phyloP scores from a whole-genome alignment of 2,888 invertebrate species.

The Mesopsocus fuscifrons region DNA sequence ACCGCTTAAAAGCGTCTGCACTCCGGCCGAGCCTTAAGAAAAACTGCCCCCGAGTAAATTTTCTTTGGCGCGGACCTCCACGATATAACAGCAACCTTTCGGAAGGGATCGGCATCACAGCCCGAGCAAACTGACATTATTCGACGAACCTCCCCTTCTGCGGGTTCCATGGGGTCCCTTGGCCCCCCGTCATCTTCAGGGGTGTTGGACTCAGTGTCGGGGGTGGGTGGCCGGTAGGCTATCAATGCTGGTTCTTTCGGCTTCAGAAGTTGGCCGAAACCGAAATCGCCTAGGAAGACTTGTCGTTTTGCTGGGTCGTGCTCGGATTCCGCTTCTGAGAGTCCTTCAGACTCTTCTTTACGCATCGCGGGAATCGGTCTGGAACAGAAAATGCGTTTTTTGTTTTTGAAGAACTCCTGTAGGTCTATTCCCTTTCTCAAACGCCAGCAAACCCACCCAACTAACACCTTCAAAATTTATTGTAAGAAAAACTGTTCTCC shows the following conservation, averaged over 20 bases:
- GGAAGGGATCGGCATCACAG: slow-evolving; percentile 59
- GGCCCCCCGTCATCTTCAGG: slow-evolving; percentile 8
- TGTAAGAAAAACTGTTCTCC: no score
- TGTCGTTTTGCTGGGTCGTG: not conserved
- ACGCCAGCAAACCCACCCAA: no score
- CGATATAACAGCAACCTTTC: slow-evolving; percentile 54
- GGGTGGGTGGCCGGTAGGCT: not conserved
- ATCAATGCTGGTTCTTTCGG: not conserved
- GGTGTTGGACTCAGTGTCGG: not conserved
- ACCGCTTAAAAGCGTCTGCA: slow-evolving; percentile 39
- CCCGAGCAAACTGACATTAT: slow-evolving; percentile 61
- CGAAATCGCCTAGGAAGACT: not conserved
- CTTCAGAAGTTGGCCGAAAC: not conserved
- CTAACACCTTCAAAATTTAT: no score
- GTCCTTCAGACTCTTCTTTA: not conserved
- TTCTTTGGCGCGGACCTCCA: slow-evolving; percentile 59
- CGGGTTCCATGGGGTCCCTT: slow-evolving; percentile 35
- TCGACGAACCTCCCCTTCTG: slow-evolving; percentile 62
- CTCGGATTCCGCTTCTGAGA: not conserved
- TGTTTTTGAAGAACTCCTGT: no score
- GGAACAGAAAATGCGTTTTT: not conserved
- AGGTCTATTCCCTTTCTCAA: no score
- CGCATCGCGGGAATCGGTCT: not conserved
- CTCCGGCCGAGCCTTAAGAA: slow-evolving; percentile 42
- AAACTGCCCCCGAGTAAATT: slow-evolving; percentile 49